Evolutionary conservation across 2,797 vertebrate genomes (phyloP), one percentile per base, ranked within the genome.

Genomic region (Malacoctenus gilli): DNA sequence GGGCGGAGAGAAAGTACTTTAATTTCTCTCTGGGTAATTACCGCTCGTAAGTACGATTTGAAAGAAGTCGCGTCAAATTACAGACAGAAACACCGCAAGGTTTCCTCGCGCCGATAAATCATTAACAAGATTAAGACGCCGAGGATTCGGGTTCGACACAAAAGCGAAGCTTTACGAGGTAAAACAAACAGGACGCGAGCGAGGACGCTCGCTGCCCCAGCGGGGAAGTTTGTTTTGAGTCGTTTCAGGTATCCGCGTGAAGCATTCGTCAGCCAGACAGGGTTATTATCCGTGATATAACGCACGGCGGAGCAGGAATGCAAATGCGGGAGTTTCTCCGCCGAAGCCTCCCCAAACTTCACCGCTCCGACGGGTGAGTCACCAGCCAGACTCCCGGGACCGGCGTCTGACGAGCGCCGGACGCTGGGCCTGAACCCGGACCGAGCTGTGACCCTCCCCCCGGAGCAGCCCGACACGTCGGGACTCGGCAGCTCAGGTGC

Each of bases 191-290:
- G 20, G 14, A 35, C 35, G 15, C 4, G 10, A 22, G 8, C 5
- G 20, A 40, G n/a, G 65, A 62, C 18, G 44, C 59, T 59, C 43
- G 55, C 56, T n/a, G 10, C 7, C 37, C 49, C 68, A 68, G 59
- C 69, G 53, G 34, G 56, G 62, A 79, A 62, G 54, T 77, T 80
- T 53, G 40, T 57, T 74, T 68, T 67, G 41, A 48, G 15, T 18
- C 38, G 51, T 59, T 73, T 40, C 19, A 68, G 46, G 10, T 31
- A 47, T 75, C 62, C 46, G 18, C 59, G 50, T 43, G 21, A 46
- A 53, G 22, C 75, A 72, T 69, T 79, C 6, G 73, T 80, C 72
- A 70, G 41, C 18, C 0, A 23, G 79, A 68, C 62, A 67, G 50
- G 43, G 23, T 73, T 66, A 58, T 75, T 76, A 61, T 55, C 59